Evolutionary conservation across 2,797 vertebrate species (phyloP), one percentile per base, ranked within the genome.

Genomic region (Crenuchus spilurus): DNA sequence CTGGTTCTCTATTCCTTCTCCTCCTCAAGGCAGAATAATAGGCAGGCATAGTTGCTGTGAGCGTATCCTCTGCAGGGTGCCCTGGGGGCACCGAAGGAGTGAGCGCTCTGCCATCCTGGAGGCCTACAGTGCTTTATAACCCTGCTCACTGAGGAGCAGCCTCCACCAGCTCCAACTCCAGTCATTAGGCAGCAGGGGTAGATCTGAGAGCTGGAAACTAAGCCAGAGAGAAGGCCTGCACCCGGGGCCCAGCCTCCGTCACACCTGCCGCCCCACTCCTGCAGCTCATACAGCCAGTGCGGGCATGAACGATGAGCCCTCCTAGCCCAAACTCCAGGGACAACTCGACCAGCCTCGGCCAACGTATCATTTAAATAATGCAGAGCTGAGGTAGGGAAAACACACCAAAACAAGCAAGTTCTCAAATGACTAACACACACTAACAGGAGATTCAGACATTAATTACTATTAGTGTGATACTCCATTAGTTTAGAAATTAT

Each of bases 61-160:
- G 86, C 88, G 24, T 82, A 86, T 89, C 87, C 87, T 91, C 87
- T 73, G 77, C 30, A 83, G 85, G 85, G 85, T 82, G 87, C 85
- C 89, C 84, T 78, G 70, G 86, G 89, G 89, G 84, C 72, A 18
- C 46, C 30, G 39, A 71, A 88, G 85, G 87, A 91, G 85, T 86
- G 90, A 92, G 90, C 89, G 87, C 83, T 87, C 92, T 93, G 92
- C 91, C 92, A 93, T 90, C 83, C 83, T 86, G 85, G 71, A 89
- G 83, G 85, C 87, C 86, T 86, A 84, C 80, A 89, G 90, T 93
- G 91, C 91, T 93, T 92, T 90, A 92, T 93, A 90, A 92, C 89
- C 60, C 73, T 22, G 80, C 84, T 88, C 90, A 90, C 88, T 85
- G 76, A 91, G 90, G 88, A 90, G 80, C 58, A 41, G 85, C 85